phyloP scores from a whole-genome alignment of 2,797 vertebrate species.

The Apodemus agrarius region DNA sequence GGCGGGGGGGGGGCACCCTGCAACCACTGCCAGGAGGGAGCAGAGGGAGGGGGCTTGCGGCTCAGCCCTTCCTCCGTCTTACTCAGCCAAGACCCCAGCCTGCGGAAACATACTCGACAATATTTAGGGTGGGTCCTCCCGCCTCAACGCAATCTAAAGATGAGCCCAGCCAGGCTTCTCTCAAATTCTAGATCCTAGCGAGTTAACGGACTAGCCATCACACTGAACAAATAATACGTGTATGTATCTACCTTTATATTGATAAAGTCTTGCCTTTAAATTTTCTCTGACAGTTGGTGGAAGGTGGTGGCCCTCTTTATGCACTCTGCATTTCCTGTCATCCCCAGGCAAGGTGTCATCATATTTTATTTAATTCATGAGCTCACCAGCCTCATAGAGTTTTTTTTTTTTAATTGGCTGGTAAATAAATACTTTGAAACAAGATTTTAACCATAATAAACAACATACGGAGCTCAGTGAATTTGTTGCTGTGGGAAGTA shows the following conservation, averaged over 20 bases:
- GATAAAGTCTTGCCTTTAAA: conserved; percentile 29
- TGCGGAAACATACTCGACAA: background rate
- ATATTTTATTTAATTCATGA: background rate
- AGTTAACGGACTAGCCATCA: background rate
- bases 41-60: background rate
- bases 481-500: background rate
- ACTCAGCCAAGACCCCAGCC: background rate
- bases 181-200: background rate
- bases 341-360: background rate
- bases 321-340: background rate
- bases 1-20: background rate
- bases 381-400: background rate
- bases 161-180: background rate
- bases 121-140: background rate
- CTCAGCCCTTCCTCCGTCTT: background rate
- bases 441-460: background rate
- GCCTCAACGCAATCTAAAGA: background rate
- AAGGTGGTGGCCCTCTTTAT: background rate
- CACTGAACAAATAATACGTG: background rate
- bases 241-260: background rate
- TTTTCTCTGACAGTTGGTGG: background rate
- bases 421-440: background rate
- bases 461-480: background rate
- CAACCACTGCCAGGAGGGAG: background rate
- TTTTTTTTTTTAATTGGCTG: background rate